Base-by-base conservation (phyloP, 2,888 invertebrate genomes). In the Willowsia nigromaculata region DNA sequence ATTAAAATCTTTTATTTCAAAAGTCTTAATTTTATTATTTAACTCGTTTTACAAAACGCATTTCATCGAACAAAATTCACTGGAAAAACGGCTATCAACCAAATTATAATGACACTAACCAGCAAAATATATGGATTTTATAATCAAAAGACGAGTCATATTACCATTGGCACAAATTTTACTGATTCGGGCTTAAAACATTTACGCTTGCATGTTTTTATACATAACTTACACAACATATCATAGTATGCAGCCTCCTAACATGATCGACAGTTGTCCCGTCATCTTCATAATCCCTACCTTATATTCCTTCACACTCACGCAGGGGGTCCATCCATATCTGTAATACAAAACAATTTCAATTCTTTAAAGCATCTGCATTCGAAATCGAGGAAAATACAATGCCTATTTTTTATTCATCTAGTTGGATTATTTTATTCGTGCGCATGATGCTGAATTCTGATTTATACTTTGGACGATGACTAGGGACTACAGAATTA, bases 301-400 rank as follows among this genome's bases (percentile, higher is more conserved):
- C 18, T 65, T 74, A 59, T 71, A 90, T 91, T 89, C 90, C n/a
- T 91, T 91, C 91, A 90, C 90, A 91, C 90, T 90, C 88, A 62
- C 62, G 65, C 84, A 90, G 90, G 91, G 91, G 91, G 90, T 90
- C 90, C 56, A 27, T 59, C 88, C 85, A 71, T 80, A 80, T 84
- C 84, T 40, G 80, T 37, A 78, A 18, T 50, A 71, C 74, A 50
- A 22, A 27, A n/a, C 68, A 68, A 25, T 74, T 43, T 25, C 33
- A 40, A 22, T 56, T 50, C 15, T 50, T 50, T 15, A n/a, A n/a
- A n/a, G n/a, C 3, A 11, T 50, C n/a, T 3, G 2, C 56, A 56
- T 56, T 4, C 56, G 3, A 6, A 22, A 18, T 6, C 13, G 2
- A 15, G 15, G 27, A 62, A 62, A 62, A 62, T 7, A 11, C 15